These are phyloP conservation scores for Apis mellifera DNA, from an alignment of 1,140 invertebrate genomes.

Conservation along the genomic window DNA sequence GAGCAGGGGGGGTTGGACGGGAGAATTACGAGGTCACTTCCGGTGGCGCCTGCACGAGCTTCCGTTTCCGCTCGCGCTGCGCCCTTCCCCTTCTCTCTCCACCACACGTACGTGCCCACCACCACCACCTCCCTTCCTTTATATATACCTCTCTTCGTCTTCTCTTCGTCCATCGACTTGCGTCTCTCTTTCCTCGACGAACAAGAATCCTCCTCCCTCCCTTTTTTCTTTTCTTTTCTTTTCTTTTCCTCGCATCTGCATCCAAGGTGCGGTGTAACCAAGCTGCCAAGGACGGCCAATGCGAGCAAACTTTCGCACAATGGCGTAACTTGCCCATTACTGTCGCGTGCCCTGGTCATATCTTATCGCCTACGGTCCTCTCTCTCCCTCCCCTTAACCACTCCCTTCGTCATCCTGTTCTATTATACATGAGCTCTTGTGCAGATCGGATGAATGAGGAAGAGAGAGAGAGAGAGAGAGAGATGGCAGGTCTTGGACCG, in stretches of 20 bases:
- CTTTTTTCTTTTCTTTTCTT: fast-evolving
- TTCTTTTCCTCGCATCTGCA: not conserved
- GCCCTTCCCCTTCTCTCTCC: constrained; percentile 50
- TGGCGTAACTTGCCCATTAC: constrained; percentile 77
- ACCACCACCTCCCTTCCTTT: constrained; percentile 25
- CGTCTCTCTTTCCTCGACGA: too few species aligned
- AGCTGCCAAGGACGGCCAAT: constrained; percentile 16
- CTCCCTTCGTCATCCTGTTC: constrained; percentile 1
- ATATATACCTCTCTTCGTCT: constrained; percentile 13
- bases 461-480: not conserved
- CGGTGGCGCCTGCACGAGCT: constrained; percentile 80
- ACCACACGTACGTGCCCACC: constrained; percentile 27
- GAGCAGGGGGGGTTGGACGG: constrained; percentile 62
- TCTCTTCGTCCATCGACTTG: not conserved
- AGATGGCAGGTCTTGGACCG: constrained; percentile 6
- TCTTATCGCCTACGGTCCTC: constrained; percentile 44
- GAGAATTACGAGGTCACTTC: constrained; percentile 82
- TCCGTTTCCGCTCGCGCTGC: constrained; percentile 78
- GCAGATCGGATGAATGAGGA: constrained; percentile 50
- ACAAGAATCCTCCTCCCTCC: not conserved
- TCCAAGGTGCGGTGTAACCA: constrained; percentile 8
- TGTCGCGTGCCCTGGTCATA: constrained; percentile 53
- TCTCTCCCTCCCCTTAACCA: constrained; percentile 10
- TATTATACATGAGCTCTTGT: constrained; percentile 49
- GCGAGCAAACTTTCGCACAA: constrained; percentile 76